Conservation (phyloP, 2,888 invertebrate species). For the Caenorhabditis imperialis region DNA sequence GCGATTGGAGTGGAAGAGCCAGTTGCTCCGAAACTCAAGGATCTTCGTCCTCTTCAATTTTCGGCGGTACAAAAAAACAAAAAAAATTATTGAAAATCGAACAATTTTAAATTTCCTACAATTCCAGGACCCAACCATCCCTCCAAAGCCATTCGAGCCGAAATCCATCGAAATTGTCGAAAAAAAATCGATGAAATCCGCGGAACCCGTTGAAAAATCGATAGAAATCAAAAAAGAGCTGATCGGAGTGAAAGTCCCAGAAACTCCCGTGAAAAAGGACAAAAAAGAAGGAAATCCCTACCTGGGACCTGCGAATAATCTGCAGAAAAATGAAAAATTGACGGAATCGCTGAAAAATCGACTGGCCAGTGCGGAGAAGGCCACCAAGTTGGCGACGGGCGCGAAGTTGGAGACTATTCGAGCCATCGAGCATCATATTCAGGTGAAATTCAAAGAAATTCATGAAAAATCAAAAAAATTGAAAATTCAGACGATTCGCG, state of each 20-base stretch:
- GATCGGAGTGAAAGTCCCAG: slow-evolving; percentile 16
- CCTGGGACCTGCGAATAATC: slow-evolving; percentile 27
- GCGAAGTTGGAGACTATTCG: slow-evolving; percentile 63
- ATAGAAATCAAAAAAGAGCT: slow-evolving; percentile 10
- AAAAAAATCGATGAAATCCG: background rate
- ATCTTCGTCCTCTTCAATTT: slow-evolving; percentile 34
- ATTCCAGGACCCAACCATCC: slow-evolving; percentile 31
- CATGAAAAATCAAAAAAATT: too few relatives aligned
- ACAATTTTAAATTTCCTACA: too few relatives aligned
- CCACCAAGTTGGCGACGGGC: slow-evolving; percentile 58
- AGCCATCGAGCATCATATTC: slow-evolving; percentile 58
- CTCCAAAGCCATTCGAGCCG: slow-evolving; percentile 39
- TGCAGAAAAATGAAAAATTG: slow-evolving; percentile 47
- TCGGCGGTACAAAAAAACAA: too few relatives aligned
- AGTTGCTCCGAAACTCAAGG: slow-evolving; percentile 30
- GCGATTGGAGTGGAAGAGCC: slow-evolving; percentile 43
- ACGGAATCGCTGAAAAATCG: slow-evolving; percentile 54
- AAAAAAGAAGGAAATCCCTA: slow-evolving; percentile 39
- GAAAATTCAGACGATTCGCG: slow-evolving; percentile 50
- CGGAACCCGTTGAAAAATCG: background rate
- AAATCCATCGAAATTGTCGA: slow-evolving; percentile 13
- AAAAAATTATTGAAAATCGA: too few relatives aligned
- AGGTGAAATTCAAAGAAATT: too few relatives aligned
- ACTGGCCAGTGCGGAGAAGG: slow-evolving; percentile 49
- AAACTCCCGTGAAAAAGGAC: background rate